A percentile compares a stretch with the other conserved stretches of the same genome.
Evolutionary conservation across 2,113 vertebrate genomes (phyloP).

Genomic region (Pungitius pungitius): DNA sequence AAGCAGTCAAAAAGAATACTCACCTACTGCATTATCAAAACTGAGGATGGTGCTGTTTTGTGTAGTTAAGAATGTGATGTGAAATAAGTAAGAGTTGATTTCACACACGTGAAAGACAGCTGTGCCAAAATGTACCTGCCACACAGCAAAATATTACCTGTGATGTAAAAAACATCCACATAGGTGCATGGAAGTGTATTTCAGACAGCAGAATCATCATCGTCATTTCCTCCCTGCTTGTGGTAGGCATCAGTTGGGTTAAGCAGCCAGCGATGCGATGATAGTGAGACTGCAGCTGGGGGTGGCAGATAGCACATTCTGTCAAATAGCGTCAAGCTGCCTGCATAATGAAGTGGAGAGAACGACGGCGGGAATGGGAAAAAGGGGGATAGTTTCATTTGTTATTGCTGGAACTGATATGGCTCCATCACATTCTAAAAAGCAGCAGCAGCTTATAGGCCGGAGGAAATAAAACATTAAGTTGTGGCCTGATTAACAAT

Average conservation of each 20-base stretch:
- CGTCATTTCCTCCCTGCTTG: slow-evolving; percentile 50
- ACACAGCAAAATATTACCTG: slow-evolving; percentile 22
- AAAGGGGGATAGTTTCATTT: slow-evolving; percentile 71
- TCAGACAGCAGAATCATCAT: slow-evolving; percentile 50
- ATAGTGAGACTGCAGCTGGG: slow-evolving; percentile 83
- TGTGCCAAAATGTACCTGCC: slow-evolving; percentile 16
- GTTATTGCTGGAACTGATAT: slow-evolving; percentile 71
- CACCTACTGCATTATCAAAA: background rate
- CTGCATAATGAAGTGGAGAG: slow-evolving; percentile 82
- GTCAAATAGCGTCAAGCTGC: slow-evolving; percentile 83
- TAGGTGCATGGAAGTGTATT: slow-evolving; percentile 44
- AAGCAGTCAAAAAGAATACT: background rate
- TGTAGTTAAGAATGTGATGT: background rate
- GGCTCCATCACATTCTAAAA: slow-evolving; percentile 31
- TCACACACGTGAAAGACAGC: background rate
- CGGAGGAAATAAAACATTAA: slow-evolving; percentile 70
- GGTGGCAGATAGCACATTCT: slow-evolving; percentile 84
- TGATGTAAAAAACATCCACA: slow-evolving; percentile 45
- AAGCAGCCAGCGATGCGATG: slow-evolving; percentile 78
- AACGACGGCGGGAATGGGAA: slow-evolving; percentile 50
- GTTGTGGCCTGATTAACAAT: slow-evolving; percentile 74
- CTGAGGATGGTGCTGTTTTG: background rate
- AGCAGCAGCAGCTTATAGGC: slow-evolving; percentile 57
- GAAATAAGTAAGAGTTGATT: background rate
- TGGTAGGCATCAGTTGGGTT: slow-evolving; percentile 74